Base-by-base conservation (phyloP, 2,797 vertebrate genomes). In the Taenioides sp. region DNA sequence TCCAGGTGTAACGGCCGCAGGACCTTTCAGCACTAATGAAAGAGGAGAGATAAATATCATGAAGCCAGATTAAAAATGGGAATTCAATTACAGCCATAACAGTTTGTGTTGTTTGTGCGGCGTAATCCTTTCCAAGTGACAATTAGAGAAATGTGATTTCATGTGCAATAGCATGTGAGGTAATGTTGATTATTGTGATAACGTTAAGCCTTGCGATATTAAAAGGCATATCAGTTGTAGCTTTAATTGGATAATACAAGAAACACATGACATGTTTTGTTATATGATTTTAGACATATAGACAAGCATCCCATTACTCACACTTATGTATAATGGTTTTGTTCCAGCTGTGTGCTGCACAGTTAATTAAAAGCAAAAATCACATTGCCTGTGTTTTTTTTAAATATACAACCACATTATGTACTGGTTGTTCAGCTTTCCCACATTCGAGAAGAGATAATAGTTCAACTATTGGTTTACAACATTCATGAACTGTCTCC, bases 21-120 rank as follows among this genome's bases (percentile, higher is more conserved):
- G 49, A 63, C 55, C 71, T 68, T 58, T 67, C 68, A 70, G 62
- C 37, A 40, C 63, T 61, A 68, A 61, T 43, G 67, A 34, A 49
- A 75, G 49, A 6, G 28, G 22, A 50, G 22, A 64, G 34, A n/a
- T 65, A 31, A 65, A 73, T 69, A 37, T 66, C 67, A 55, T 28
- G n/a, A 17, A 62, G 18, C 60, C 22, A 72, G 61, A 27, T 23
- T n/a, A 52, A 66, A 50, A 66, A 31, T 52, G 7, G 18, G 65
- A 52, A 50, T 66, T 25, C 18, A 20, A 65, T 50, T 65, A 52
- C 5, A 52, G 22, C 17, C 17, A 47, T 20, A 65, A 65, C 63
- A 9, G 7, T 40, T 58, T 55, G 28, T 5, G n/a, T 11, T 65
- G 49, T 71, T 55, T 72, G 64, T 58, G 40, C 12, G 20, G 11